Conservation (phyloP, 2,113 vertebrate species). For the Rhabdornis inornatus region DNA sequence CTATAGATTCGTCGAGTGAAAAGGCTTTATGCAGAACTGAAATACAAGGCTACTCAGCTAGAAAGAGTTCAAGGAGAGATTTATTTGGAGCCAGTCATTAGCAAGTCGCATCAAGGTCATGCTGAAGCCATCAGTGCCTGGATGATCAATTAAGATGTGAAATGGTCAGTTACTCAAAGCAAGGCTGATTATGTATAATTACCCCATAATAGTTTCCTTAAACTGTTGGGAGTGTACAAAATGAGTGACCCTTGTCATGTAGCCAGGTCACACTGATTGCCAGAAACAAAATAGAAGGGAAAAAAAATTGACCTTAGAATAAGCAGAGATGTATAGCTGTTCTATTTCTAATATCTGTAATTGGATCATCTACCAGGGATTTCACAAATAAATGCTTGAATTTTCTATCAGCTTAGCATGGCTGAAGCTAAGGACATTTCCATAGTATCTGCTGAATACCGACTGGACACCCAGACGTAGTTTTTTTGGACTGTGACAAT, state of each 20-base stretch:
- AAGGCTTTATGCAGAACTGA: not conserved
- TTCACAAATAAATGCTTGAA: not conserved
- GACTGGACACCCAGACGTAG: not conserved
- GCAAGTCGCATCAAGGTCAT: not conserved
- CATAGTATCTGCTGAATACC: not conserved
- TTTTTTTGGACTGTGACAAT: not conserved
- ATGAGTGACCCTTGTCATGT: not conserved
- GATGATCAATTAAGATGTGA: not conserved
- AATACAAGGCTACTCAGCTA: not conserved
- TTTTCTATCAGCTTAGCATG: not conserved
- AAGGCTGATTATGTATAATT: not conserved
- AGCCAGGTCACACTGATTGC: not conserved
- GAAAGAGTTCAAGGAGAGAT: not conserved
- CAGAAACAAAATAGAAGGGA: not conserved
- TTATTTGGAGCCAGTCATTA: not conserved
- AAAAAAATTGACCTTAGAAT: not conserved
- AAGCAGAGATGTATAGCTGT: not conserved
- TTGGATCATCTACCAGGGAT: not conserved
- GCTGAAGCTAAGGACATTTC: not conserved
- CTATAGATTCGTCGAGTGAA: accelerated
- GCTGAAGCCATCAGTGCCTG: not conserved
- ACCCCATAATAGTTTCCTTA: not conserved
- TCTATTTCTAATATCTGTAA: not conserved
- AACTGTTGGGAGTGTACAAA: not conserved
- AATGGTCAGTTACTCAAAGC: not conserved